These are phyloP conservation scores for Lymantria dispar DNA, from an alignment of 2,888 invertebrate genomes.

Conservation along the genomic window DNA sequence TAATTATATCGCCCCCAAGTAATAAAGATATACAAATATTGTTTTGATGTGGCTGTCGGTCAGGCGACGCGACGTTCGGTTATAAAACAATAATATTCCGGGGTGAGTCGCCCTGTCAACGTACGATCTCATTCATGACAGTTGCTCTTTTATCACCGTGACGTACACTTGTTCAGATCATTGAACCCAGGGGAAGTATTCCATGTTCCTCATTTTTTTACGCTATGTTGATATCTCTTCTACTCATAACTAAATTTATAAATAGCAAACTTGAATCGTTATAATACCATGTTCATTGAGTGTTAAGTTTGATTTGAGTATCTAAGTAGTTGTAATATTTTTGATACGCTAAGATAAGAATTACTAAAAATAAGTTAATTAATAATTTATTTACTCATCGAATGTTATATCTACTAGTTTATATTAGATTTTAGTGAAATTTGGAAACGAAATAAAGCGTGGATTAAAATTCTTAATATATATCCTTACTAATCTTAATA, in stretches of 20 bases:
- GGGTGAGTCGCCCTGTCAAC: constrained; percentile 72
- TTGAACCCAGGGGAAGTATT: constrained; percentile 78
- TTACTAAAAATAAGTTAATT: too few relatives aligned
- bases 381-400: too few relatives aligned
- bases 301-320: too few relatives aligned
- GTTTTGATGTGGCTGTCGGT: constrained; percentile 31
- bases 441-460: too few relatives aligned
- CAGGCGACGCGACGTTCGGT: constrained; percentile 24
- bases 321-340: too few relatives aligned
- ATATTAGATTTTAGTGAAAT: too few relatives aligned
- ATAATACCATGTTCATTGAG: too few relatives aligned
- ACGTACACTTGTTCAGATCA: constrained; percentile 63
- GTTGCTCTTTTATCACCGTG: constrained; percentile 69
- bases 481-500: too few relatives aligned
- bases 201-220: constrained; percentile 68
- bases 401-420: too few relatives aligned
- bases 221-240: constrained; percentile 47
- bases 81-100: constrained; percentile 41
- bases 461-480: too few relatives aligned
- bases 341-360: too few relatives aligned
- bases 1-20: constrained; percentile 7
- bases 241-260: constrained; percentile 28
- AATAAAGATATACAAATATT: constrained; percentile 15
- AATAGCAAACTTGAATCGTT: constrained; percentile 20
- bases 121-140: constrained; percentile 68